Base-by-base conservation (phyloP, 2,797 vertebrate genomes). In the Molossus alvarezi region DNA sequence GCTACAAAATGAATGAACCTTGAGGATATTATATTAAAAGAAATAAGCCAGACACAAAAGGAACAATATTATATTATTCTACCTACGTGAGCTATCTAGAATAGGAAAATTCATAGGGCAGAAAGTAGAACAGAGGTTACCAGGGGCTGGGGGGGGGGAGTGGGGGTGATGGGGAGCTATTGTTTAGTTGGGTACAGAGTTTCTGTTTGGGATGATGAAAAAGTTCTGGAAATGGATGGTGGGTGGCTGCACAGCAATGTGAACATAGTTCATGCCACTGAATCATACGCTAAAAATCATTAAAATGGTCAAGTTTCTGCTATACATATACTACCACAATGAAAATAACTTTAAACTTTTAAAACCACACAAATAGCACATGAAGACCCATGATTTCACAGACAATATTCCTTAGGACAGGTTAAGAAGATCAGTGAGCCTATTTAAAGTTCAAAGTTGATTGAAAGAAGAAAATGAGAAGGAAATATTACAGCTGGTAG, bases 11-110 rank as follows among this genome's bases (percentile, higher is more conserved):
- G 55, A 33, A 57, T 73, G 79, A 64, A n/a, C 53, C 27, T 53
- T 41, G 25, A 75, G 65, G 53, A 20, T 45, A 48, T 53, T 62
- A 33, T 51, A 60, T 60, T 60, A 80, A 69, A 45, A n/a, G 65
- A 96, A 96, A 84, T 8, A 79, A 94, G 27, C 3, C 15, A 93
- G 73, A 64, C 60, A 88, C 3, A 37, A 90, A 96, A 86, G 67
- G 55, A 45, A n/a, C 10, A 69, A 15, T 18, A 2, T 1, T 27
- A 5, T 48, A 29, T 69, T 53, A 37, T 25, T 83, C 58, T 7
- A 62, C 62, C 82, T 67, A 2, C 3, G 12, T 29, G 29, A 81
- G 23, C 55, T 3, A 77, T 58, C 11, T 25, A 82, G 33, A 77
- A 69, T 0, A 76, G 83, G 75, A 15, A 86, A 72, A 57, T 21